Percentiles rank a stretch among this genome's conserved stretches.
Conservation (phyloP, 2,797 vertebrate genomes). For the Sebastolobus alascanus region DNA sequence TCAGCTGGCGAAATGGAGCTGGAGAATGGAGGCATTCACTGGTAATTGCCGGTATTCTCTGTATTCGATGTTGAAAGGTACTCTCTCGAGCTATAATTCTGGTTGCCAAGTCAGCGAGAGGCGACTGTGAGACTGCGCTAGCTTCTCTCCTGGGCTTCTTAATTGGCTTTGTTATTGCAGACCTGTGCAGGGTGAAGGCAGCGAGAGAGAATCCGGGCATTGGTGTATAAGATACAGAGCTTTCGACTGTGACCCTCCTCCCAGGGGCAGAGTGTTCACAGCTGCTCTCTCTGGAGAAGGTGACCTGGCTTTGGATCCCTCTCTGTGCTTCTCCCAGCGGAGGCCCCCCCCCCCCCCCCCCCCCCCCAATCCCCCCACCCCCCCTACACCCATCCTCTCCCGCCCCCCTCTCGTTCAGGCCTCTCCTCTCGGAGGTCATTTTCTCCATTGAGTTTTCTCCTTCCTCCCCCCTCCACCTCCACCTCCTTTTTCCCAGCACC, state of each 20-base stretch:
- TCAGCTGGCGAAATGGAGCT: constrained; percentile 54
- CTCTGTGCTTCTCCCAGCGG: constrained; percentile 67
- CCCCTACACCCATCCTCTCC: constrained; percentile 23
- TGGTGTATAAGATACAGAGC: constrained; percentile 69
- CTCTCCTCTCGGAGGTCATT: constrained; percentile 75
- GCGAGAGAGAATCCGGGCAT: constrained; percentile 68
- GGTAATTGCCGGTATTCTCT: constrained; percentile 79
- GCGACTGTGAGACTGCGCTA: constrained; percentile 70
- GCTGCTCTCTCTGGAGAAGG: constrained; percentile 82
- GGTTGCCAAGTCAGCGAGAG: constrained; percentile 83
- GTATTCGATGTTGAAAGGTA: constrained; percentile 76
- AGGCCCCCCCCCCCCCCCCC: not conserved
- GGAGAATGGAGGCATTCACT: constrained; percentile 63
- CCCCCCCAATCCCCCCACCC: not conserved
- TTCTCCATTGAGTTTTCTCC: constrained; percentile 58
- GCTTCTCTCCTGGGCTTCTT: constrained; percentile 81
- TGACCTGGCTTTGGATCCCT: constrained; percentile 78
- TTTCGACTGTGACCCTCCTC: constrained; percentile 77
- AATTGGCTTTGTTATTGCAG: constrained; percentile 87
- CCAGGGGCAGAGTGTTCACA: constrained; percentile 78
- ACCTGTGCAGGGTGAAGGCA: constrained; percentile 77
- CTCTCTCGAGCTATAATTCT: constrained; percentile 81
- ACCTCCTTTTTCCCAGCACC: constrained; percentile 45
- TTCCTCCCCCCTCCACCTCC: not conserved
- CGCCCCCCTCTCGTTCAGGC: constrained; percentile 31